A percentile compares a stretch with the other conserved stretches of the same genome.
phyloP scores from a whole-genome alignment of 2,888 invertebrate genomes.

The Sicus ferrugineus region DNA sequence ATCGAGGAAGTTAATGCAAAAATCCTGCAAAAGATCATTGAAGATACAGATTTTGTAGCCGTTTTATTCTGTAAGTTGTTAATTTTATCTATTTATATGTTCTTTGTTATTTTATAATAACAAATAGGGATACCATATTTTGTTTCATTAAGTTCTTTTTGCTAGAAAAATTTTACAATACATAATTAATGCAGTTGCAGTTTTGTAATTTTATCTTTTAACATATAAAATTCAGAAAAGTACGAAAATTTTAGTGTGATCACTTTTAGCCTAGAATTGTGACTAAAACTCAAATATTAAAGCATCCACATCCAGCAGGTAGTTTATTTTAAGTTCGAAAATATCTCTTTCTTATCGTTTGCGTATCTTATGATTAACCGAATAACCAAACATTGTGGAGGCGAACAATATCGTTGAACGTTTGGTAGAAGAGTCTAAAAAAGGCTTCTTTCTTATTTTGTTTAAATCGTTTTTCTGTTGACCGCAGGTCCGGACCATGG shows the following conservation, averaged over 20 bases:
- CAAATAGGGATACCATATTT: background rate
- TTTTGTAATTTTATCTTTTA: constrained; percentile 49
- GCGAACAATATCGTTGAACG: constrained; percentile 36
- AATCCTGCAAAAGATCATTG: constrained; percentile 87
- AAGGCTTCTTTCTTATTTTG: constrained; percentile 42
- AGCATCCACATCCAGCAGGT: constrained; percentile 6
- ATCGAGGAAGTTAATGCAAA: constrained; percentile 95
- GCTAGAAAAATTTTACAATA: constrained; percentile 34
- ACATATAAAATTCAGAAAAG: no score
- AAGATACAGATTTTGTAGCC: constrained; percentile 90
- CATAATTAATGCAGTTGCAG: constrained; percentile 62
- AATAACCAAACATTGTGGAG: constrained; percentile 37
- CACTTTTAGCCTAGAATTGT: constrained; percentile 39
- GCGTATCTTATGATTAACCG: constrained; percentile 56
- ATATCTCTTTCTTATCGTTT: constrained; percentile 2
- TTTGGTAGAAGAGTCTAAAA: constrained; percentile 39
- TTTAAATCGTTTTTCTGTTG: constrained; percentile 49
- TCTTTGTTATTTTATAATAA: constrained; percentile 4
- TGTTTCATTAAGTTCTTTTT: background rate
- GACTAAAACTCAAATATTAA: constrained; percentile 42
- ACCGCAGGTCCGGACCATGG: constrained; percentile 65
- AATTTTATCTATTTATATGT: constrained; percentile 28
- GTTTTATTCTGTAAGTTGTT: constrained; percentile 90
- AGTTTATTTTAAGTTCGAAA: constrained; percentile 3
- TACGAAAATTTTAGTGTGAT: constrained; percentile 7